These are phyloP conservation scores for Papilio xuthus DNA, from an alignment of 1,140 invertebrate genomes.

Conservation along the genomic window DNA sequence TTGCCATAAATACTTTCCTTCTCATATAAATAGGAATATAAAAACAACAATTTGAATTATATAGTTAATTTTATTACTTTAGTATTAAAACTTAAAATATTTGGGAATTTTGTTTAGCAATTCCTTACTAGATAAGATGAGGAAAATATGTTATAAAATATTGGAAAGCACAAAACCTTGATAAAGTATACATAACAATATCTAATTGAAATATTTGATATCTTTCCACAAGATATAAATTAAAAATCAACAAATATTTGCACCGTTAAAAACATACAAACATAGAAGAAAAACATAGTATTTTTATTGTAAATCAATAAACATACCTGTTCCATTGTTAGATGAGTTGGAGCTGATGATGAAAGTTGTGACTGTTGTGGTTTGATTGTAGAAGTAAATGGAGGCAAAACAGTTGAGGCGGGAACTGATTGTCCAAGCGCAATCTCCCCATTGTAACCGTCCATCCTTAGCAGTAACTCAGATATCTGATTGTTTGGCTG, in stretches of 20 bases:
- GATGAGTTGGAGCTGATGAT: slow-evolving; percentile 91
- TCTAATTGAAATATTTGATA: background rate
- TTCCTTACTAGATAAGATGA: too few relatives aligned
- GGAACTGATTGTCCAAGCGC: slow-evolving; percentile 84
- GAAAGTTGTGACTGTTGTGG: slow-evolving; percentile 86
- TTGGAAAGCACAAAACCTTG: too few relatives aligned
- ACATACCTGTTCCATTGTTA: slow-evolving; percentile 85
- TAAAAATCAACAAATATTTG: background rate
- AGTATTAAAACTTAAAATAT: too few relatives aligned
- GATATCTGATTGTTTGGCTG: slow-evolving; percentile 82
- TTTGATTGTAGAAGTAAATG: slow-evolving; percentile 73
- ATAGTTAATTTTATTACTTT: too few relatives aligned
- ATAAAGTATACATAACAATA: too few relatives aligned
- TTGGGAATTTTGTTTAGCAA: too few relatives aligned
- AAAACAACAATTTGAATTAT: too few relatives aligned
- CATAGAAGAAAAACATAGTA: background rate
- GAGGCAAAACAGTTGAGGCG: slow-evolving; percentile 74
- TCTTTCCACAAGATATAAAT: background rate
- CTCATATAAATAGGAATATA: too few relatives aligned
- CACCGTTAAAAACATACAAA: background rate
- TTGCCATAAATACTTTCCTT: too few relatives aligned
- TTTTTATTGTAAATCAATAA: background rate
- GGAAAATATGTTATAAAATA: too few relatives aligned
- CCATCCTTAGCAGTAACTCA: slow-evolving; percentile 85
- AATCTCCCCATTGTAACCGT: slow-evolving; percentile 79